Conservation (phyloP, 2,888 invertebrate genomes). For the Lumbricus terrestris region DNA sequence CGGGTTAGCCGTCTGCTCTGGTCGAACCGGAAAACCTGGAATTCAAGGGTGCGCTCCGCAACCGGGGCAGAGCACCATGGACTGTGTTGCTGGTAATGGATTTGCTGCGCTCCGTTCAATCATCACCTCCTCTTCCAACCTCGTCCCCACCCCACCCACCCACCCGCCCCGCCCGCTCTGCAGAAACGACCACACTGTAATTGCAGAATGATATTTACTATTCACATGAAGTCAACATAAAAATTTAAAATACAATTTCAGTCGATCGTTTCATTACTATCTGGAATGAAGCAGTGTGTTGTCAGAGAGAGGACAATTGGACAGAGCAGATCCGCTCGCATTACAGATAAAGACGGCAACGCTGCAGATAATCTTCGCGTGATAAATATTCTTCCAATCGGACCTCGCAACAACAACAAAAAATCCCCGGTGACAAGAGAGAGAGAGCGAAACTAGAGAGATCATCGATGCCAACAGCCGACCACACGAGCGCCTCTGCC, state of each 20-base stretch:
- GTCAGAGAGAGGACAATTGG: not conserved
- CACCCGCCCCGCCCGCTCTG: not conserved
- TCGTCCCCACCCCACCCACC: no score
- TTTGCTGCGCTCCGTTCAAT: not conserved
- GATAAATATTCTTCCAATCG: not conserved
- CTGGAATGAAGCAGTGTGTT: conserved; percentile 11
- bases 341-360: not conserved
- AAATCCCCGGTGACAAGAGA: conserved; percentile 6
- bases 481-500: not conserved
- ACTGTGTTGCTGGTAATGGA: not conserved
- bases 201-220: not conserved
- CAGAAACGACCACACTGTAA: not conserved
- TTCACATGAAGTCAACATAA: conserved; percentile 16
- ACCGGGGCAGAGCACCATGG: not conserved
- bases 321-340: not conserved
- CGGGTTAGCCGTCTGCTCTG: not conserved
- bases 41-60: not conserved
- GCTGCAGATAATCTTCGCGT: not conserved
- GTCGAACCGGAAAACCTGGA: not conserved
- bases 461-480: not conserved
- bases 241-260: conserved; percentile 16
- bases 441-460: conserved; percentile 5
- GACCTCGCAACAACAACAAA: not conserved
- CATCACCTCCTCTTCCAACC: not conserved
- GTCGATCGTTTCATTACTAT: conserved; percentile 13